Evolutionary conservation across 2,888 invertebrate species (phyloP), one percentile per base, ranked within the genome.

Genomic region (Oasisia sp.): DNA sequence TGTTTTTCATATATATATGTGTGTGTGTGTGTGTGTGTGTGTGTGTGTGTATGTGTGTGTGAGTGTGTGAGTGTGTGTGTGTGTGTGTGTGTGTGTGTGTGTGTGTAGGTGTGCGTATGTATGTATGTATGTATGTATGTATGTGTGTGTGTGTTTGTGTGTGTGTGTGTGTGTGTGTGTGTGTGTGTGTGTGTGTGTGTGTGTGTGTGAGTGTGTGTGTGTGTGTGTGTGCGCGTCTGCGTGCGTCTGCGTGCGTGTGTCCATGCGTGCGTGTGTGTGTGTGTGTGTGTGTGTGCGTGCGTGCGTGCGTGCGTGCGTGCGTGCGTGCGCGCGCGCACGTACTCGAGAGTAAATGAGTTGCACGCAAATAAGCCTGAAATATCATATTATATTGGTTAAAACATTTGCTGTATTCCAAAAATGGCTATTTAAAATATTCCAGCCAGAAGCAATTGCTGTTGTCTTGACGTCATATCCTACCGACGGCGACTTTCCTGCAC

Each of bases 151-250:
- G 27, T n/a, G 58, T 14, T 32, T 91, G 44, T 32, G 27, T 91
- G 89, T 5, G 32, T 92, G 89, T 32, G 89, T 91, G 89, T 89
- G 89, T 92, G 89, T 91, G 89, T 32, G 89, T 92, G 89, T 92
- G 89, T 32, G 91, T 91, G 91, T 58, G 91, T 50, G 91, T 44
- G 91, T 91, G 91, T 50, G 91, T 58, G 91, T 27, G 91, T 50
- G 91, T 91, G 91, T 91, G 91, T n/a, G 91, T 58, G 91, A 58
- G 91, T 50, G 91, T 44, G 91, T 58, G 91, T 19, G 92, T 89
- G 89, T 27, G 92, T 32, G 92, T 19, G 92, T 19, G 89, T 32
- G 89, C 91, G 89, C 91, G 92, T n/a, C 32, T 32, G n/a, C n/a
- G n/a, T 74, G 74, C 3, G 74, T 5, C 3, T 74, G 74, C 7